Percentiles rank a stretch among this genome's conserved stretches.
phyloP scores from a whole-genome alignment of 2,888 invertebrate genomes.

The Choristoneura rosaceana region DNA sequence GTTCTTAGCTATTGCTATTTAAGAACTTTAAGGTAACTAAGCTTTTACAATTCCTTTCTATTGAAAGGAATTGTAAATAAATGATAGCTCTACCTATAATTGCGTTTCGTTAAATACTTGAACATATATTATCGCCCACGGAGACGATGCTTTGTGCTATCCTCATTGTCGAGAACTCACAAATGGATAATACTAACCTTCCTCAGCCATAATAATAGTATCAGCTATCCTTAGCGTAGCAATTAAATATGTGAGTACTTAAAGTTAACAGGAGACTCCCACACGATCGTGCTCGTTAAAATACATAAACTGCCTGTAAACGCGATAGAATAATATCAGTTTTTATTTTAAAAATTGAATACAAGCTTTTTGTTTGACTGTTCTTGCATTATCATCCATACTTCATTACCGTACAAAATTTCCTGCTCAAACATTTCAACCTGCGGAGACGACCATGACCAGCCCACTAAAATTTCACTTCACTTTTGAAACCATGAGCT shows the following conservation, averaged over 20 bases:
- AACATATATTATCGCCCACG: conserved; percentile 39
- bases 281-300: conserved; percentile 16
- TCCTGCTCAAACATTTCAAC: too few relatives aligned
- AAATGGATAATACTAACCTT: conserved; percentile 32
- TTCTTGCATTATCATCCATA: too few relatives aligned
- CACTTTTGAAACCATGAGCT: too few relatives aligned
- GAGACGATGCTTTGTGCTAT: conserved; percentile 32
- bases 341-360: too few relatives aligned
- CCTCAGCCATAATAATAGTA: conserved; percentile 32
- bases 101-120: conserved; percentile 37
- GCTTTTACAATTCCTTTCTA: too few relatives aligned
- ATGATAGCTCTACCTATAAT: conserved; percentile 35
- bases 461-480: too few relatives aligned
- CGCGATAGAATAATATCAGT: not conserved
- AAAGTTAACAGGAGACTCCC: conserved; percentile 38
- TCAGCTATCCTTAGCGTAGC: conserved; percentile 27
- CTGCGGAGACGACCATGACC: too few relatives aligned
- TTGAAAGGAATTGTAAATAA: conserved; percentile 19
- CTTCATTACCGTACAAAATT: too few relatives aligned
- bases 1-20: not conserved
- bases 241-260: conserved; percentile 28
- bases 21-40: too few relatives aligned
- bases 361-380: too few relatives aligned
- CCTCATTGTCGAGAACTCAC: conserved; percentile 22
- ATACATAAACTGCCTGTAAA: not conserved